A percentile compares a stretch with the other conserved stretches of the same genome.
Conservation (phyloP, 2,797 vertebrate genomes). For the Enteromius trimaculatus region DNA sequence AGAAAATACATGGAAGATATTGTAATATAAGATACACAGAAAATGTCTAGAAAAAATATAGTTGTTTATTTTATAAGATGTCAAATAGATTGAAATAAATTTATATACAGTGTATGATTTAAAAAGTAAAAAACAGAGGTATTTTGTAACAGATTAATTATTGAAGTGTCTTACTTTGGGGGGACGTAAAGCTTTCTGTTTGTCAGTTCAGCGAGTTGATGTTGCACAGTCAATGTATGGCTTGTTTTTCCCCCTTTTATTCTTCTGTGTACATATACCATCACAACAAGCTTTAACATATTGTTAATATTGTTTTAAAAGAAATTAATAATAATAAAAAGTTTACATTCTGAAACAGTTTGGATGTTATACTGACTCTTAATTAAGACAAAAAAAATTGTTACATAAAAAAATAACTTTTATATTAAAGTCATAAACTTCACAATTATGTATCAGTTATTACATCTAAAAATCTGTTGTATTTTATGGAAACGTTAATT, state of each 20-base stretch:
- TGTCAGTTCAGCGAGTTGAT: constrained; percentile 67
- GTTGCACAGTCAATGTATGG: constrained; percentile 77
- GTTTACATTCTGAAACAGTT: constrained; percentile 77
- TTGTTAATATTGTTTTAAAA: constrained; percentile 77
- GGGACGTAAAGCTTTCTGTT: constrained; percentile 68
- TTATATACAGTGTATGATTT: constrained; percentile 78
- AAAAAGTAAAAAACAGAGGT: constrained; percentile 71
- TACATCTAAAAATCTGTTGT: background rate
- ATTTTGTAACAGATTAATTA: constrained; percentile 82
- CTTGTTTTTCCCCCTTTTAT: constrained; percentile 63
- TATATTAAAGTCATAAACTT: background rate
- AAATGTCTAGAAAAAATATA: constrained; percentile 71
- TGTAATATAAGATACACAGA: constrained; percentile 80
- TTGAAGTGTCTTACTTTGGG: constrained; percentile 82
- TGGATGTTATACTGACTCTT: constrained; percentile 67
- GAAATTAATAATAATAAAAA: constrained; percentile 70
- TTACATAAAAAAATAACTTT: background rate
- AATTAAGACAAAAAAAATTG: constrained; percentile 61
- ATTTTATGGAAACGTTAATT: background rate
- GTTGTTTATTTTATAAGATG: constrained; percentile 82
- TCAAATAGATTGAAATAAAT: constrained; percentile 72
- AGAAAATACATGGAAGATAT: constrained; percentile 74
- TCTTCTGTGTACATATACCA: constrained; percentile 74
- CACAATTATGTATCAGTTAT: background rate
- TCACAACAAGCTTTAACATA: constrained; percentile 80